These are phyloP conservation scores for Artemia sinica DNA, from an alignment of 2,888 invertebrate genomes.

Conservation along the genomic window DNA sequence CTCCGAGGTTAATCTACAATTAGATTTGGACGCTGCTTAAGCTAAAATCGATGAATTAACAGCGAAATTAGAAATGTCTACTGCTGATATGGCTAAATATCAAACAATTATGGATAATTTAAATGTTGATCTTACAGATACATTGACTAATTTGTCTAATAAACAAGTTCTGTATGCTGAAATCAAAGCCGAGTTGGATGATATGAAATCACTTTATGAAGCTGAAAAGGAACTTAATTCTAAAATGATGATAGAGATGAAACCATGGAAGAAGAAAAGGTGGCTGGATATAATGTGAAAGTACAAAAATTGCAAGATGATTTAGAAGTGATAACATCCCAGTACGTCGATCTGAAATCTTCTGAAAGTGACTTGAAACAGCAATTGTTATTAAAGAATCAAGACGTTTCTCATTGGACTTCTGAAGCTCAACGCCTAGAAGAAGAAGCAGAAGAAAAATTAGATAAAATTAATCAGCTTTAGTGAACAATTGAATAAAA, in stretches of 20 bases:
- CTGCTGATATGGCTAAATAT: neutral
- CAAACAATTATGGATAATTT: neutral
- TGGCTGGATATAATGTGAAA: neutral
- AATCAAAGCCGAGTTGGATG: neutral
- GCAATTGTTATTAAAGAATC: slow-evolving; percentile 1
- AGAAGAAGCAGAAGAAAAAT: neutral
- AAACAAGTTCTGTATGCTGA: neutral
- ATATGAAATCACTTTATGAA: neutral
- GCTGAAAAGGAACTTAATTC: neutral
- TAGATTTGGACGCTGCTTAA: slow-evolving; percentile 1
- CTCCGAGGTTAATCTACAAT: neutral
- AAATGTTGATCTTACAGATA: neutral
- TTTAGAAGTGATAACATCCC: neutral
- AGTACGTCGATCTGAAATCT: neutral
- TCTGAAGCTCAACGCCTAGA: slow-evolving; percentile 2
- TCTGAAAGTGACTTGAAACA: neutral
- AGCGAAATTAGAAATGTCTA: neutral
- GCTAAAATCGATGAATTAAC: neutral
- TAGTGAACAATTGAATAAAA: neutral
- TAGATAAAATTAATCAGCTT: neutral
- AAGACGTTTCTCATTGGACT: neutral
- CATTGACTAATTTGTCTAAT: neutral
- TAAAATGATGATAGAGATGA: neutral
- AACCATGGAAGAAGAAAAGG: neutral
- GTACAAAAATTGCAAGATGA: neutral